Percentiles rank a stretch among this genome's conserved stretches.
Conservation (phyloP, 2,888 invertebrate genomes). For the Eupeodes luniger region DNA sequence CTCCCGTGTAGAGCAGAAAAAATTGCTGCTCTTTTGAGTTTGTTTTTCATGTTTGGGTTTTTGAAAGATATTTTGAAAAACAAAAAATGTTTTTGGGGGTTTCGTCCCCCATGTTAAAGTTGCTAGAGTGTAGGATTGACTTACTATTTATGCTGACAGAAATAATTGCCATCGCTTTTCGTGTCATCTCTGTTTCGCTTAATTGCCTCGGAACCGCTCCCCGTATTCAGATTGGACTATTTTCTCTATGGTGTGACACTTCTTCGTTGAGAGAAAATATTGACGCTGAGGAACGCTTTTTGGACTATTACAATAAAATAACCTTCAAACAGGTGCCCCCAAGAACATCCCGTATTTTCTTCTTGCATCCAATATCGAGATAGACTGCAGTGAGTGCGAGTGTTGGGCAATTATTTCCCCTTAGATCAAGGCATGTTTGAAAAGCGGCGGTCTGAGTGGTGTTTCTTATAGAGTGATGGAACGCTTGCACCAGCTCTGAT, state of each 20-base stretch:
- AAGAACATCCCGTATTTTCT: constrained; percentile 12
- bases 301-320: constrained; percentile 73
- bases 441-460: constrained; percentile 14
- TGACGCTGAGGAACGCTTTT: constrained; percentile 26
- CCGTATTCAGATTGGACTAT: constrained; percentile 39
- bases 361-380: neutral
- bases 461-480: constrained; percentile 36
- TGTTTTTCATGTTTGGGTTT: neutral
- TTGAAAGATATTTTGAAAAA: neutral
- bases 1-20: constrained; percentile 51
- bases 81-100: neutral
- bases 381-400: constrained; percentile 10
- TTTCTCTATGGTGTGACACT: neutral
- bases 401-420: constrained; percentile 66
- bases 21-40: constrained; percentile 24
- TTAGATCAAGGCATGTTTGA: constrained; percentile 19
- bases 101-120: constrained; percentile 11
- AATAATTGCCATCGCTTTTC: constrained; percentile 72
- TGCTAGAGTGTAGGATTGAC: constrained; percentile 44
- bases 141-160: constrained; percentile 76
- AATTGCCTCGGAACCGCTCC: constrained; percentile 69
- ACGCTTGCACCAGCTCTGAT: constrained; percentile 64
- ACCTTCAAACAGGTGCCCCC: constrained; percentile 75
- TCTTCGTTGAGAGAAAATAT: constrained; percentile 15
- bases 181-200: constrained; percentile 58